These are phyloP conservation scores for Hippocampus kuda DNA, from an alignment of 2,797 vertebrate species.

Conservation along the genomic window DNA sequence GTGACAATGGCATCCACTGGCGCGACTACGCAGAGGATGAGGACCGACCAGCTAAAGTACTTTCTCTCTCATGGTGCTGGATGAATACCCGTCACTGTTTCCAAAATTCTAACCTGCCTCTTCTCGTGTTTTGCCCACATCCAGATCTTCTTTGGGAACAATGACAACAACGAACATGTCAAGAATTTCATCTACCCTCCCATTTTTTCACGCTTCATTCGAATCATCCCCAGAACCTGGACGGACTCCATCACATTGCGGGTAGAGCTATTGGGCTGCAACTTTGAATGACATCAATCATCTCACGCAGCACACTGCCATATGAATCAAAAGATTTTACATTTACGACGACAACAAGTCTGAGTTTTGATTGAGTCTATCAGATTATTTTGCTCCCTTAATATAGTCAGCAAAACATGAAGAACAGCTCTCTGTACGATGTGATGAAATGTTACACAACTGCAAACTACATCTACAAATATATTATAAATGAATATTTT, in stretches of 20 bases:
- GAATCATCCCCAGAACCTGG: slow-evolving; percentile 81
- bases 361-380: background rate
- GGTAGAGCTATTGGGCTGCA: slow-evolving; percentile 86
- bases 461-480: too few species aligned
- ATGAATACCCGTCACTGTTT: background rate
- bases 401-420: background rate
- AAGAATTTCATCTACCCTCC: slow-evolving; percentile 87
- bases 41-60: slow-evolving; percentile 70
- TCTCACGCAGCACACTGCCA: background rate
- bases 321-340: background rate
- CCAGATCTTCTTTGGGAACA: slow-evolving; percentile 81
- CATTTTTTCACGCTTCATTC: slow-evolving; percentile 83
- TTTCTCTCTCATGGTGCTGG: background rate
- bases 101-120: background rate
- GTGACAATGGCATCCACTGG: slow-evolving; percentile 74
- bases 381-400: background rate
- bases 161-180: slow-evolving; percentile 63
- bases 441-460: too few species aligned
- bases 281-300: slow-evolving; percentile 61
- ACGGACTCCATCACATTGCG: slow-evolving; percentile 77
- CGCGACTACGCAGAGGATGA: slow-evolving; percentile 69
- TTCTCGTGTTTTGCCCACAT: slow-evolving; percentile 1
- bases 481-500: too few species aligned
- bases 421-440: background rate
- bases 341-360: background rate